These are phyloP conservation scores for Protodeltote pygarga DNA, from an alignment of 2,888 invertebrate genomes.

Conservation along the genomic window DNA sequence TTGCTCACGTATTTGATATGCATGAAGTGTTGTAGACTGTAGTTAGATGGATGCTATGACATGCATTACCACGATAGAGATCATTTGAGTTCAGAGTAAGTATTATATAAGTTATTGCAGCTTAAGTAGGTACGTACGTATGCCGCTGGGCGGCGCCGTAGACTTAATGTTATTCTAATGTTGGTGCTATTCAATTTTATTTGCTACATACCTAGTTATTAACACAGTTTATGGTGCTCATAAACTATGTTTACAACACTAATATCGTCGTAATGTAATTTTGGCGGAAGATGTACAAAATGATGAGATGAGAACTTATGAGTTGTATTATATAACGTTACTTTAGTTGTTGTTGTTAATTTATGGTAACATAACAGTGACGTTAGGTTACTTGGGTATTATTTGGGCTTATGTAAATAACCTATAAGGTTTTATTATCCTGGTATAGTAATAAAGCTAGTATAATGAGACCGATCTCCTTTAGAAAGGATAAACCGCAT, in stretches of 20 bases:
- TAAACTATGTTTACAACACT: slow-evolving; percentile 16
- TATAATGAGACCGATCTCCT: too few relatives aligned
- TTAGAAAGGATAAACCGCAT: too few relatives aligned
- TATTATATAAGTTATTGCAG: slow-evolving; percentile 34
- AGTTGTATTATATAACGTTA: slow-evolving; percentile 8
- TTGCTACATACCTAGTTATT: slow-evolving; percentile 17
- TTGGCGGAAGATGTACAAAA: slow-evolving; percentile 11
- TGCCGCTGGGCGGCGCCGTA: slow-evolving; percentile 7
- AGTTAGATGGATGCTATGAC: slow-evolving; percentile 37
- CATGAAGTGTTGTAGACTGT: slow-evolving; percentile 14
- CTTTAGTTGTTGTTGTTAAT: slow-evolving; percentile 7
- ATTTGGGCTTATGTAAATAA: too few relatives aligned
- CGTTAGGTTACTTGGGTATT: too few relatives aligned
- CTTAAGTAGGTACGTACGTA: slow-evolving; percentile 6
- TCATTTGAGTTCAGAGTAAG: slow-evolving; percentile 30
- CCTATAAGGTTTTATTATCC: too few relatives aligned
- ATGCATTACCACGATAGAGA: slow-evolving; percentile 35
- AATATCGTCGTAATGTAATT: slow-evolving; percentile 11
- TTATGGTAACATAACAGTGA: slow-evolving; percentile 15
- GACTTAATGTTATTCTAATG: slow-evolving; percentile 27
- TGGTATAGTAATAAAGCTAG: too few relatives aligned
- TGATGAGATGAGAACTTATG: not conserved
- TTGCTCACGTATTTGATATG: slow-evolving; percentile 8
- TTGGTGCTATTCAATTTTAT: slow-evolving; percentile 19
- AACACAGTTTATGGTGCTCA: slow-evolving; percentile 16